Evolutionary conservation across 1,140 invertebrate species (phyloP).

Genomic region (Archivesica marissinica): DNA sequence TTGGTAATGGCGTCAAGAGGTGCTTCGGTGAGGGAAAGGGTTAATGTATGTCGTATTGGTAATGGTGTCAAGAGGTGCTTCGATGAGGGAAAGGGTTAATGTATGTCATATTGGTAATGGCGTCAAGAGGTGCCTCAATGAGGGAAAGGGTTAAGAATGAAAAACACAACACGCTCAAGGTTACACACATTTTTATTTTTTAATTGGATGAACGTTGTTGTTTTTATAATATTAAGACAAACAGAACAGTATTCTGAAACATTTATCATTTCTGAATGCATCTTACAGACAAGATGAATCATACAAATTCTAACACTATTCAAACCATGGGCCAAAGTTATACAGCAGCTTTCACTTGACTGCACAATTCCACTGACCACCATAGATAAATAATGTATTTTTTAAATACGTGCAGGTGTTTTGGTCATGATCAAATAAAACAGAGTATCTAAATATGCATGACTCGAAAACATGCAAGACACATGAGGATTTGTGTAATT

Average conservation of each 20-base stretch:
- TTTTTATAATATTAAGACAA: conserved; percentile 8
- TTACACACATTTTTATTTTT: conserved; percentile 33
- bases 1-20: too few relatives aligned
- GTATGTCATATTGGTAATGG: too few relatives aligned
- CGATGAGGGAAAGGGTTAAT: too few relatives aligned
- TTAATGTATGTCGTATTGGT: too few relatives aligned
- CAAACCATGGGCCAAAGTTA: neutral
- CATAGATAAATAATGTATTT: neutral
- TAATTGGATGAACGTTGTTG: conserved; percentile 21
- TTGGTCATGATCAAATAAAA: neutral
- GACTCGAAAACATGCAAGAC: neutral
- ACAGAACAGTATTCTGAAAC: neutral
- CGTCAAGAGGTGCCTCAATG: too few relatives aligned
- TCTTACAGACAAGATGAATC: neutral
- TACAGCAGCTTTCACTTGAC: neutral
- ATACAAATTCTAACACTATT: neutral
- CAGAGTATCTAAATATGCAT: neutral
- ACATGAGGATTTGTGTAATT: neutral
- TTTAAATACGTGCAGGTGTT: neutral
- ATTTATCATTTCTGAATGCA: neutral
- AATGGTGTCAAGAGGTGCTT: too few relatives aligned
- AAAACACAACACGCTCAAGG: neutral
- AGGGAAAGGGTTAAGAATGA: too few relatives aligned
- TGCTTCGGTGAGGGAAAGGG: too few relatives aligned
- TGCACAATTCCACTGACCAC: neutral